Evolutionary conservation across 2,797 vertebrate species (phyloP), one percentile per base, ranked within the genome.

Genomic region (Microctenopoma stevenorrisi): DNA sequence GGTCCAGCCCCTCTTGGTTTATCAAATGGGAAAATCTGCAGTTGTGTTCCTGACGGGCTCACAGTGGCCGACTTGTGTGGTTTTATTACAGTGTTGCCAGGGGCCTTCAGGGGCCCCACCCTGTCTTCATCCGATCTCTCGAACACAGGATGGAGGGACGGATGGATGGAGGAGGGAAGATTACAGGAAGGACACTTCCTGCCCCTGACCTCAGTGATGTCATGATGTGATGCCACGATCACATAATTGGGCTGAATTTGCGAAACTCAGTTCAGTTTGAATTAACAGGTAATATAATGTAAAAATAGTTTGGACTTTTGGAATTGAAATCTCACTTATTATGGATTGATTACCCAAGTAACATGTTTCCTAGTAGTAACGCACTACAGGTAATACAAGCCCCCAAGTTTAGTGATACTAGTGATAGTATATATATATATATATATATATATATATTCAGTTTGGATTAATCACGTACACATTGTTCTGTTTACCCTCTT

Each of bases 1-100:
- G 73, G 74, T 70, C 64, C 78, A 75, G 61, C 68, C 60, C 63
- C 61, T 80, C 61, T 48, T 38, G 48, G 61, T 55, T 90, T 93
- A 93, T 94, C 93, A 69, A 91, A 84, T 91, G 92, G 87, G 89
- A 93, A 92, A 93, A 93, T 94, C 93, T 86, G 40, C 68, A 69
- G 73, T 62, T 50, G 62, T 79, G 80, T 89, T 88, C 81, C 86
- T 88, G 87, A 64, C 38, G 57, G 79, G 79, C 77, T 80, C 84
- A 68, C 78, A 80, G 78, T 53, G 73, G 84, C 64, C 84, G 62
- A 69, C 79, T 80, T 85, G 80, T 83, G 82, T 84, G 81, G 79
- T 57, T 90, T 89, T 88, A 91, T 92, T 87, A 76, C 14, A 0
- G 8, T 35, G 72, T 72, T 70, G 64, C 66, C 56, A 37, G 64